Evolutionary conservation across 2,888 invertebrate genomes (phyloP).

Genomic region (Sinohyriopsis cumingii): DNA sequence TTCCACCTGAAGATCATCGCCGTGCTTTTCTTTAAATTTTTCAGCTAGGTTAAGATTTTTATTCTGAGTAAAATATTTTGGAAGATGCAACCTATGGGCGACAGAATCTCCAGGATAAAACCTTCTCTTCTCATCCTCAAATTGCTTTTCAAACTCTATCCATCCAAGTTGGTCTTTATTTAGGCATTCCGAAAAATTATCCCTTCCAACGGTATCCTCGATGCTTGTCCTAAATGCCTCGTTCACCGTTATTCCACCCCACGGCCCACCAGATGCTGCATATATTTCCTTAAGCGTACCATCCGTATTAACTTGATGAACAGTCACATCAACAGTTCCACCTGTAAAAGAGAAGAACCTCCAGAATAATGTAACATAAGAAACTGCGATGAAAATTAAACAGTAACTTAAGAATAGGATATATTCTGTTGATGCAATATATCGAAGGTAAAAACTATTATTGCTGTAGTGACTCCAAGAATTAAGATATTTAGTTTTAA

Average conservation of each 20-base stretch:
- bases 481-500: no score
- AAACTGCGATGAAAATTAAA: no score
- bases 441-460: no score
- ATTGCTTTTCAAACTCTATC: slow-evolving; percentile 27
- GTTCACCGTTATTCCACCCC: slow-evolving; percentile 32
- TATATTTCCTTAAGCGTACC: slow-evolving; percentile 29
- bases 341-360: slow-evolving; percentile 6
- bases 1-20: slow-evolving; percentile 10
- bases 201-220: slow-evolving; percentile 6
- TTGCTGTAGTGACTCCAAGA: no score
- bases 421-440: no score
- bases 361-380: no score
- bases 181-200: neutral
- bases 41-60: slow-evolving; percentile 13
- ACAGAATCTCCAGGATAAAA: slow-evolving; percentile 14
- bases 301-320: slow-evolving; percentile 24
- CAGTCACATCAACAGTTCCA: slow-evolving; percentile 31
- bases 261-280: slow-evolving; percentile 29
- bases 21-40: slow-evolving; percentile 10
- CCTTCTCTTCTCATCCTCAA: slow-evolving; percentile 29
- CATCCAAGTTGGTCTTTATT: neutral
- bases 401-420: no score
- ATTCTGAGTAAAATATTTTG: slow-evolving; percentile 5
- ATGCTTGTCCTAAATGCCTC: slow-evolving; percentile 23
- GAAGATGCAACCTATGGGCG: no score